Conservation (phyloP, 1,140 invertebrate species). For the Cydia fagiglandana region DNA sequence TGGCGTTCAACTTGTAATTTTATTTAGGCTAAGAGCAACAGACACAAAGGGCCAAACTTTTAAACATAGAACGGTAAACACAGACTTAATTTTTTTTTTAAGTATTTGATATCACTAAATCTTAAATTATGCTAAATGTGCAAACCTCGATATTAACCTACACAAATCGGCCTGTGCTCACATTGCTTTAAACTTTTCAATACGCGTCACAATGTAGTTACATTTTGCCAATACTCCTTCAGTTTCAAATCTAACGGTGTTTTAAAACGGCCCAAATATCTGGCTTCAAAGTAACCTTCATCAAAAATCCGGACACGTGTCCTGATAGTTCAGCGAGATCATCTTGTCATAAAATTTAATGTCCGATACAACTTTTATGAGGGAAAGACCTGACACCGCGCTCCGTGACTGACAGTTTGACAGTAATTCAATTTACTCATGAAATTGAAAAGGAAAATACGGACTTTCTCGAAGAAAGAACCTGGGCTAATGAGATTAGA, state of each 20-base stretch:
- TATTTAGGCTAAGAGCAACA: too few species aligned
- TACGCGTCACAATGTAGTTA: too few species aligned
- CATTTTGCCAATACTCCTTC: too few species aligned
- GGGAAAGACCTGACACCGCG: slow-evolving; percentile 1
- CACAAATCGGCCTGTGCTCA: too few species aligned
- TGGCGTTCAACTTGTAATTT: too few species aligned
- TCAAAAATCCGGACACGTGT: neutral
- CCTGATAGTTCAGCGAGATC: neutral
- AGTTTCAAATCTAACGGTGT: neutral
- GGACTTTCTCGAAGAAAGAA: neutral
- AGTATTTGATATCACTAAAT: too few species aligned
- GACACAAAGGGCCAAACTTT: too few species aligned
- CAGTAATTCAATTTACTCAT: slow-evolving; percentile 3
- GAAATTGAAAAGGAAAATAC: neutral
- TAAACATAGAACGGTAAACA: too few species aligned
- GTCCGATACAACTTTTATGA: slow-evolving; percentile 1
- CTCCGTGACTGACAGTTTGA: slow-evolving; percentile 15
- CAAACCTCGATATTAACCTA: too few species aligned
- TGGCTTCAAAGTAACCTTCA: neutral
- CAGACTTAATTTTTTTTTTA: too few species aligned
- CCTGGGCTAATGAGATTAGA: neutral
- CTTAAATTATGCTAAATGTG: too few species aligned
- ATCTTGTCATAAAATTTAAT: neutral
- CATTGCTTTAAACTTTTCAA: too few species aligned
- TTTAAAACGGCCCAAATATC: neutral